These are phyloP conservation scores for Cephalotes varians DNA, from an alignment of 2,888 invertebrate species.

Conservation along the genomic window DNA sequence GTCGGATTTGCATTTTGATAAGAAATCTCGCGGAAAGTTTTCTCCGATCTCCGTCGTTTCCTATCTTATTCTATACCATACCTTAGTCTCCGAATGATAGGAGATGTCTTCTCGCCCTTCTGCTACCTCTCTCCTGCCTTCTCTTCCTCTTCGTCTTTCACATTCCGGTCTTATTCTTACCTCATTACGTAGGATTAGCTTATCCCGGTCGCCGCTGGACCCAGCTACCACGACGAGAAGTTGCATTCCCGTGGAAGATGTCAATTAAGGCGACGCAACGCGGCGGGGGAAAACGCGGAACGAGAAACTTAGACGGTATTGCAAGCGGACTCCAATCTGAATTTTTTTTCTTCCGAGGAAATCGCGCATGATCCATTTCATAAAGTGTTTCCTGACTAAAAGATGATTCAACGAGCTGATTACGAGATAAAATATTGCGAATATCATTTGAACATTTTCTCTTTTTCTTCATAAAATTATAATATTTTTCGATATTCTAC, in stretches of 20 bases:
- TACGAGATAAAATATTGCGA: slow-evolving; percentile 5
- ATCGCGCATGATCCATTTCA: slow-evolving; percentile 7
- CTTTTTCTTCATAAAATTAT: not conserved
- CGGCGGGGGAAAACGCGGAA: slow-evolving; percentile 6
- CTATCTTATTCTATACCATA: slow-evolving; percentile 52
- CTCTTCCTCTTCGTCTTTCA: not conserved
- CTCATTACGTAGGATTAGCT: slow-evolving; percentile 84
- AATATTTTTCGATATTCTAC: not conserved
- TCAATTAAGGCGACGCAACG: slow-evolving; percentile 60
- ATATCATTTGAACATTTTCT: not conserved
- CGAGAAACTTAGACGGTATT: slow-evolving; percentile 6
- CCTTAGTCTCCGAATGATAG: slow-evolving; percentile 56
- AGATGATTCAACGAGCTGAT: not conserved
- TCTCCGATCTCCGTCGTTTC: slow-evolving; percentile 56
- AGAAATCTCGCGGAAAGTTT: slow-evolving; percentile 85
- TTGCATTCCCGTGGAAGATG: slow-evolving; percentile 44
- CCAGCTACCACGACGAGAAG: slow-evolving; percentile 41
- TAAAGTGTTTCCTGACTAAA: not conserved
- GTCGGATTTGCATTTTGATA: slow-evolving; percentile 85
- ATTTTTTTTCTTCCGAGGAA: slow-evolving; percentile 1
- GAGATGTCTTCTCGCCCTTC: slow-evolving; percentile 31
- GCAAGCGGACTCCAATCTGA: slow-evolving; percentile 21
- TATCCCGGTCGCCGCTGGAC: slow-evolving; percentile 74
- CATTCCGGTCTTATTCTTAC: slow-evolving; percentile 81
- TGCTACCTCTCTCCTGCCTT: not conserved